These are phyloP conservation scores for Bombus soroeensis DNA, from an alignment of 1,140 invertebrate species.

Conservation along the genomic window DNA sequence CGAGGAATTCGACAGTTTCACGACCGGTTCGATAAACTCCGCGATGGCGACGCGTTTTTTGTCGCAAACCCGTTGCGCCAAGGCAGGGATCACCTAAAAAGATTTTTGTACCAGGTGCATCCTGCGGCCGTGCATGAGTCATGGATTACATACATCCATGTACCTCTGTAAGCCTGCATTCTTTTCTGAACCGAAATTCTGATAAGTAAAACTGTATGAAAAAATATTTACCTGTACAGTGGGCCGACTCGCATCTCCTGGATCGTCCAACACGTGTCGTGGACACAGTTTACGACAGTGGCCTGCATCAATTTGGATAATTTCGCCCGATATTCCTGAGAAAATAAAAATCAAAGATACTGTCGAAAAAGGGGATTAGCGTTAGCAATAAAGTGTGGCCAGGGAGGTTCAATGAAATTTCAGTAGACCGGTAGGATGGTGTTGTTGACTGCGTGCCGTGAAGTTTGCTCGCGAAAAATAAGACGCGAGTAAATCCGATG, in stretches of 20 bases:
- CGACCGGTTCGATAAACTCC: conserved; percentile 43
- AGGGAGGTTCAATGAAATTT: conserved; percentile 23
- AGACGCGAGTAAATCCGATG: conserved; percentile 38
- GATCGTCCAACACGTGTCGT: conserved; percentile 76
- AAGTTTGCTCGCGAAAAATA: conserved; percentile 1
- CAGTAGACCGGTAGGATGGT: neutral
- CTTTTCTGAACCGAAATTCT: neutral
- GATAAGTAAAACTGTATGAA: neutral
- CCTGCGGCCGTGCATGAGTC: conserved; percentile 28
- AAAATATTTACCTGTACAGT: conserved; percentile 75
- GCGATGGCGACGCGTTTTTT: conserved; percentile 7
- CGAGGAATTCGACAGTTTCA: conserved; percentile 21
- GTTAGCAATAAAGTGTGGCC: neutral
- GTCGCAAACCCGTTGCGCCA: neutral
- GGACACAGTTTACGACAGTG: conserved; percentile 79
- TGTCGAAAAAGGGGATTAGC: neutral
- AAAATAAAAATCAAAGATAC: neutral
- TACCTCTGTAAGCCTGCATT: neutral
- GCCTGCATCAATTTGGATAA: conserved; percentile 78
- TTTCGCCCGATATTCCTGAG: conserved; percentile 77
- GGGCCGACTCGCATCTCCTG: conserved; percentile 78
- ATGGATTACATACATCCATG: conserved; percentile 4
- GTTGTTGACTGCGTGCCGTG: neutral
- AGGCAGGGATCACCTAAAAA: conserved; percentile 4
- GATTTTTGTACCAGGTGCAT: conserved; percentile 45